These are phyloP conservation scores for Scleropages formosus DNA, from an alignment of 2,797 vertebrate species.

Conservation along the genomic window DNA sequence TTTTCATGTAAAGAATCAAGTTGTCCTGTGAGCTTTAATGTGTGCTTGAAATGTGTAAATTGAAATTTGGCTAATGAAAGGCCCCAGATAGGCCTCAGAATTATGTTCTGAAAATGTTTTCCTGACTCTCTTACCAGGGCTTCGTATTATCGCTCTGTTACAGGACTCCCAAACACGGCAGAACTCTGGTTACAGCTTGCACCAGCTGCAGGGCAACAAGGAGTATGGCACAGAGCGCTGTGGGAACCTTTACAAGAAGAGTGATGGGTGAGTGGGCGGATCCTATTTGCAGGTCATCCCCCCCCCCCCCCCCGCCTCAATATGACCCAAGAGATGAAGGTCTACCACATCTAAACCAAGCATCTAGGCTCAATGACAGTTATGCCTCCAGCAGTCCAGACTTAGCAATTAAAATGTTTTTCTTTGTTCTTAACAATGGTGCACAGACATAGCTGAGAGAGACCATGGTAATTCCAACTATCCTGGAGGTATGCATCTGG, in stretches of 20 bases:
- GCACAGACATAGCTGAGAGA: no score
- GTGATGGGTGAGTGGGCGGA: constrained; percentile 80
- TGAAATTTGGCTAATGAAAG: no score
- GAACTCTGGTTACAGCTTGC: constrained; percentile 86
- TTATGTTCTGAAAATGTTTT: constrained; percentile 51
- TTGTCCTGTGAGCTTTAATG: constrained; percentile 31
- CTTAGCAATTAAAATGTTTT: no score
- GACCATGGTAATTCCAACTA: no score
- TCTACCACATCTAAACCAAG: not conserved
- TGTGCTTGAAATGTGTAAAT: no score
- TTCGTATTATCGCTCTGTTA: not conserved
- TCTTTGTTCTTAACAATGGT: no score
- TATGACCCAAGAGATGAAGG: no score
- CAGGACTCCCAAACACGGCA: constrained; percentile 86
- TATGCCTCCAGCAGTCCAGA: no score
- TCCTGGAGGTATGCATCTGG: no score
- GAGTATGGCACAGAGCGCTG: constrained; percentile 86
- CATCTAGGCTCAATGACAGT: not conserved
- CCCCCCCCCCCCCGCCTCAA: not conserved
- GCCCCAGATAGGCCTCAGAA: no score
- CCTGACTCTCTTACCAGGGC: not conserved
- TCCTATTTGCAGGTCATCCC: not conserved
- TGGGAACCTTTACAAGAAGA: constrained; percentile 87
- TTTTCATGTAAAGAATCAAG: no score
- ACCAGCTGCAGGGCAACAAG: constrained; percentile 97